Conservation (phyloP, 1,140 invertebrate genomes). For the Saccostrea cuccullata region DNA sequence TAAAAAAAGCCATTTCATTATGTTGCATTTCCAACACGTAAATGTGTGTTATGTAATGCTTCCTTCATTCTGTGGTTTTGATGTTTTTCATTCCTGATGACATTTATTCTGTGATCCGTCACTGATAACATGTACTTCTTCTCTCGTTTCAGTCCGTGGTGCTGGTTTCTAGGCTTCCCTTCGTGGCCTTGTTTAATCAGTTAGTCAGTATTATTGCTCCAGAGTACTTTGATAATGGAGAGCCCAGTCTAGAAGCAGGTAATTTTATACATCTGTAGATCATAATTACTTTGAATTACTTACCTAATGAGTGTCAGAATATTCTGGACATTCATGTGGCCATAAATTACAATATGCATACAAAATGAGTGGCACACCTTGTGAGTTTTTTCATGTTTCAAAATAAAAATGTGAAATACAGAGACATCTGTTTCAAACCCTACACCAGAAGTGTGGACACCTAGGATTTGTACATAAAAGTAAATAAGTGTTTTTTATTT, state of each 20-base stretch:
- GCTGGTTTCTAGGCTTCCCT: conserved; percentile 90
- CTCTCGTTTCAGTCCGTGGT: conserved; percentile 91
- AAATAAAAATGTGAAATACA: no score
- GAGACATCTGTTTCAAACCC: no score
- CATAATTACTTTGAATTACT: no score
- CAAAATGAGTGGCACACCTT: background rate
- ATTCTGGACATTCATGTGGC: no score
- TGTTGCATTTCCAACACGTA: no score
- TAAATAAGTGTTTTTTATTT: no score
- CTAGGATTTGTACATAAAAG: no score
- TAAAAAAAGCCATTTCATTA: no score
- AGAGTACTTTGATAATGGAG: conserved; percentile 95
- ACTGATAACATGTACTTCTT: background rate
- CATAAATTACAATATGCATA: no score
- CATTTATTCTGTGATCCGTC: background rate
- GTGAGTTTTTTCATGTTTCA: no score
- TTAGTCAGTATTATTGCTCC: conserved; percentile 92
- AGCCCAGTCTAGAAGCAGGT: conserved; percentile 88
- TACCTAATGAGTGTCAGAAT: no score
- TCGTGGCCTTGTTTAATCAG: conserved; percentile 95
- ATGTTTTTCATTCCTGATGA: background rate
- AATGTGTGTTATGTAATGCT: background rate
- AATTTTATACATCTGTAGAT: conserved; percentile 27
- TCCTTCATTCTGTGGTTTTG: background rate
- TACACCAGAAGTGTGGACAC: no score